A percentile compares a stretch with the other conserved stretches of the same genome.
Conservation (phyloP, 2,113 vertebrate species). For the Pteruthius melanotis region DNA sequence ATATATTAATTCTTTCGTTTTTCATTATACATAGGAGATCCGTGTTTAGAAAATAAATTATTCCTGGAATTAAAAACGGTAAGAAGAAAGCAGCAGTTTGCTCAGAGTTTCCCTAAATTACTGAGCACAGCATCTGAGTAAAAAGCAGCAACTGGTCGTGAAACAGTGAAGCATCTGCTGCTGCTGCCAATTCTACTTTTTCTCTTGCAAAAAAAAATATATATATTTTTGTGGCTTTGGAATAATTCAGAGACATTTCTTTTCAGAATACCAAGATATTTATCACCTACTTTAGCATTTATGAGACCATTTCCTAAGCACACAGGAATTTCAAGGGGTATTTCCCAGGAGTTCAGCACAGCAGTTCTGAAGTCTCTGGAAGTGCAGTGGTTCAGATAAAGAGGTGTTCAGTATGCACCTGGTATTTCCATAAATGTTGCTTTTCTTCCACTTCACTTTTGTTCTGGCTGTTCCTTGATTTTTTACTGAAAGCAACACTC, state of each 20-base stretch:
- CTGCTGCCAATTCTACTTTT: neutral
- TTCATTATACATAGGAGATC: neutral
- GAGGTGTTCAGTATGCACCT: neutral
- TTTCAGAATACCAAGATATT: constrained; percentile 5
- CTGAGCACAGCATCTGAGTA: neutral
- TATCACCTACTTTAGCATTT: constrained; percentile 19
- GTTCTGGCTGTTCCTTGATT: neutral
- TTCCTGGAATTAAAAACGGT: neutral
- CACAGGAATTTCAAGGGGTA: constrained; percentile 1
- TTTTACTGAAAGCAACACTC: neutral
- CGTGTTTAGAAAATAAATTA: neutral
- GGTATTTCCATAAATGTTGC: constrained; percentile 23
- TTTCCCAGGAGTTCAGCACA: neutral
- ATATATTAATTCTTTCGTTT: neutral
- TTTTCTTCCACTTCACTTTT: neutral
- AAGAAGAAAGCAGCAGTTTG: neutral
- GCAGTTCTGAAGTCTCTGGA: neutral
- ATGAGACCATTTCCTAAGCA: neutral
- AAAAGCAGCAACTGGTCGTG: neutral
- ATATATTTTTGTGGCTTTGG: neutral
- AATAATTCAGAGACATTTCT: neutral
- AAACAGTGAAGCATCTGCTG: neutral
- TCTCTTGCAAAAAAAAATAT: neutral
- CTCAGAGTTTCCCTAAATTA: neutral
- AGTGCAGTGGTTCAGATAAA: neutral